A percentile compares a stretch with the other conserved stretches of the same genome.
Conservation (phyloP, 2,797 vertebrate species). For the Eidolon dupreanum region DNA sequence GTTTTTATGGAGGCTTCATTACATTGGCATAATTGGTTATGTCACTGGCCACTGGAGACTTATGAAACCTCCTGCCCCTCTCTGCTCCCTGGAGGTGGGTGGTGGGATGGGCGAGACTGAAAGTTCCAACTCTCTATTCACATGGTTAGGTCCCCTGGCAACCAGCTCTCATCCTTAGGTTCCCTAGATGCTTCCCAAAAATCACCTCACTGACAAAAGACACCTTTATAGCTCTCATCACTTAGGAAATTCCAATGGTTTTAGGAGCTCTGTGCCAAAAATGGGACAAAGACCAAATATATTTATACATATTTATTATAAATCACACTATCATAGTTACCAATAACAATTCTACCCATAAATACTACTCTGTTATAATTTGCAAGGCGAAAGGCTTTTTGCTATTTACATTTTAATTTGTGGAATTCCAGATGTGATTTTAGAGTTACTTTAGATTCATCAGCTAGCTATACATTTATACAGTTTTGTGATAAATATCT, state of each 20-base stretch:
- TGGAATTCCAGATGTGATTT: background rate
- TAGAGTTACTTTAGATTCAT: background rate
- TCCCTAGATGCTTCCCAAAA: background rate
- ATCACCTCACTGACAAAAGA: background rate
- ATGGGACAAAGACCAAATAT: background rate
- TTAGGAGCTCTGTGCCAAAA: background rate
- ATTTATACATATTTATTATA: background rate
- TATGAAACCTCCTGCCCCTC: background rate
- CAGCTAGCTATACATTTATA: background rate
- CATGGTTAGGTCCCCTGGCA: background rate
- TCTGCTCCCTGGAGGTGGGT: background rate
- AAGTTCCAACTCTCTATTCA: background rate
- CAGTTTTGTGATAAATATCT: background rate
- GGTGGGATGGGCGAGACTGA: background rate
- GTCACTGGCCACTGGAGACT: background rate
- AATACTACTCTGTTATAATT: background rate
- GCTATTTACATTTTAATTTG: background rate
- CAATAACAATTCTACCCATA: background rate
- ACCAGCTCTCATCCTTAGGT: background rate
- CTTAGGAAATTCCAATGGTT: background rate
- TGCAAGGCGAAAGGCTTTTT: background rate
- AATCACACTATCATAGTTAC: background rate
- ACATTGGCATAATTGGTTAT: background rate
- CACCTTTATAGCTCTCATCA: background rate
- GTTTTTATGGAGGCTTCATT: background rate